Evolutionary conservation across 2,888 invertebrate species (phyloP).

Genomic region (Torymus auratus): DNA sequence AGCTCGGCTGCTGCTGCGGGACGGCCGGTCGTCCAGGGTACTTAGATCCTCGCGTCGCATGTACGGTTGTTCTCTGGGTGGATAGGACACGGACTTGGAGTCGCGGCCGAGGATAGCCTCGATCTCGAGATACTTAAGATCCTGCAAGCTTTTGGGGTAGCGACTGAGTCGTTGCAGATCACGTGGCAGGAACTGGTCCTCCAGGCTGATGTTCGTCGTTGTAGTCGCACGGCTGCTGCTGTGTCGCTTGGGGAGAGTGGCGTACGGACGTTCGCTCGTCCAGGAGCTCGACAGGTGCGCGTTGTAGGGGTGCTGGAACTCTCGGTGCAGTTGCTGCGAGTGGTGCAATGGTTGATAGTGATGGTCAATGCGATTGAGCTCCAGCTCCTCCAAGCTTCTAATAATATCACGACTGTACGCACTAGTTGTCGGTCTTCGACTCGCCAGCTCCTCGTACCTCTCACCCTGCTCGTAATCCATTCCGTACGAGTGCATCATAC

Average conservation of each 20-base stretch:
- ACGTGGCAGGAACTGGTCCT: constrained; percentile 63
- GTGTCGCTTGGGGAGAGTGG: constrained; percentile 68
- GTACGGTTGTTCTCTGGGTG: neutral
- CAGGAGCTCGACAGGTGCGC: constrained; percentile 36
- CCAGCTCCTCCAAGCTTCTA: constrained; percentile 56
- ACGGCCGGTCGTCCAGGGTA: constrained; percentile 3
- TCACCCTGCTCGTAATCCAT: constrained; percentile 55
- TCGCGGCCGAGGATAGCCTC: constrained; percentile 70
- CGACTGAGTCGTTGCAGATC: constrained; percentile 62
- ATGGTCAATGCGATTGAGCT: constrained; percentile 47
- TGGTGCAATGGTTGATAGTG: constrained; percentile 4
- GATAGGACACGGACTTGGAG: constrained; percentile 54
- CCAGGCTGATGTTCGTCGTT: constrained; percentile 60
- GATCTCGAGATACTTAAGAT: constrained; percentile 71
- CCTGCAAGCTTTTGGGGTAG: constrained; percentile 71
- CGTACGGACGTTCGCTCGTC: constrained; percentile 63
- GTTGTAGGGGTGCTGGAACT: constrained; percentile 17
- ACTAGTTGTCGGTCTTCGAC: constrained; percentile 16
- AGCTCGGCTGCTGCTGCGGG: neutral
- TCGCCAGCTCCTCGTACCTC: constrained; percentile 49
- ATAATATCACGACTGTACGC: constrained; percentile 54
- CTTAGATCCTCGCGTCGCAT: neutral
- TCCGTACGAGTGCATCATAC: constrained; percentile 52
- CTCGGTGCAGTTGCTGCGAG: constrained; percentile 24
- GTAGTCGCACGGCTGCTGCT: constrained; percentile 57